A percentile compares a stretch with the other conserved stretches of the same genome.
These are phyloP conservation scores for Oncopeltus fasciatus DNA, from an alignment of 1,140 invertebrate species.

Conservation along the genomic window DNA sequence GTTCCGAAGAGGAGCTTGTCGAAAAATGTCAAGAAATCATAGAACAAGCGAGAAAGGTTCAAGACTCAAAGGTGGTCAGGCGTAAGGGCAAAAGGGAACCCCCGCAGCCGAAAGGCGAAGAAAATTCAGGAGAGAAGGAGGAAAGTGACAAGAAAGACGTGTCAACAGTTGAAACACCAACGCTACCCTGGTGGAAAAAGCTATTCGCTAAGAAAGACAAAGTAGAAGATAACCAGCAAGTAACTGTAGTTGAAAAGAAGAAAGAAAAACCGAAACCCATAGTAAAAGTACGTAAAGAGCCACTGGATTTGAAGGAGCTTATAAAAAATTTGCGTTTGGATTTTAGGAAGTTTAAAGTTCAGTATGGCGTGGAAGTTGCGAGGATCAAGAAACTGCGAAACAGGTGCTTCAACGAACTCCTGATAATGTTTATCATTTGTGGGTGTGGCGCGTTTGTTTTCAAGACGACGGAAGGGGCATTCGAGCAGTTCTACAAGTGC, in stretches of 20 bases:
- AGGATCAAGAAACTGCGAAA: conserved; percentile 45
- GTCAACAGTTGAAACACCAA: background rate
- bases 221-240: conserved; percentile 5
- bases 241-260: conserved; percentile 1
- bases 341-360: conserved; percentile 41
- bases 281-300: background rate
- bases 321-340: conserved; percentile 25
- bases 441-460: conserved; percentile 65
- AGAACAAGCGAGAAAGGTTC: background rate
- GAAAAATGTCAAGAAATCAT: background rate
- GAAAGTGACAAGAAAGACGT: no score
- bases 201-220: conserved; percentile 1
- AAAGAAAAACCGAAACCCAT: background rate
- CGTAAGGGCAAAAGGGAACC: background rate
- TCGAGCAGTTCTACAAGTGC: conserved; percentile 75
- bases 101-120: background rate
- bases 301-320: background rate
- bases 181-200: conserved; percentile 3
- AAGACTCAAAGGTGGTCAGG: background rate
- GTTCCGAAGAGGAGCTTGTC: background rate
- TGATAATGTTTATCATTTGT: conserved; percentile 52
- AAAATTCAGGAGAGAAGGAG: background rate
- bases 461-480: conserved; percentile 60
- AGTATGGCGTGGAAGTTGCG: conserved; percentile 41
- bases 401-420: conserved; percentile 45